Evolutionary conservation across 1,140 invertebrate species (phyloP).

Genomic region (Tetraneura akinire): DNA sequence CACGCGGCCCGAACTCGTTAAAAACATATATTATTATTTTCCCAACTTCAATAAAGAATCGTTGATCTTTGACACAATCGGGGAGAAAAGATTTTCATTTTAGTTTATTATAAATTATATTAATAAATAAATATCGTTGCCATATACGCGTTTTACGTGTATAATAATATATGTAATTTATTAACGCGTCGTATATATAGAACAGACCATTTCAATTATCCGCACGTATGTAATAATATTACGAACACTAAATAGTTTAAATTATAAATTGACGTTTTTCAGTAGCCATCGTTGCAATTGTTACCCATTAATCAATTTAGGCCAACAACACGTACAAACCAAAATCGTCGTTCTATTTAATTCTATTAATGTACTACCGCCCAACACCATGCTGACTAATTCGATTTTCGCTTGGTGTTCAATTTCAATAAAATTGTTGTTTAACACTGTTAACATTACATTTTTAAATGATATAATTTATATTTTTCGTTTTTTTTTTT

Average conservation of each 20-base stretch:
- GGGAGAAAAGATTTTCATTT: constrained; percentile 35
- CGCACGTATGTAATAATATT: neutral
- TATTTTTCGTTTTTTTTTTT: too few species aligned
- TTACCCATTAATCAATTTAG: neutral
- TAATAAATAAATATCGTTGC: too few species aligned
- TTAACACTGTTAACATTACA: neutral
- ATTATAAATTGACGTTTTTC: constrained; percentile 1
- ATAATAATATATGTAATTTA: neutral
- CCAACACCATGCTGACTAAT: neutral
- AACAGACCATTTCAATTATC: neutral
- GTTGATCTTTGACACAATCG: constrained; percentile 30
- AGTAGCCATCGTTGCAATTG: too few species aligned
- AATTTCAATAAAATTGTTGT: constrained; percentile 3
- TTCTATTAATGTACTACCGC: neutral
- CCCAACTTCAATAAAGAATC: constrained; percentile 22
- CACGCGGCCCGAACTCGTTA: constrained; percentile 49
- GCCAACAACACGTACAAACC: neutral
- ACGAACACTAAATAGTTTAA: too few species aligned
- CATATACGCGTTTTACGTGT: neutral
- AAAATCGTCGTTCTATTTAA: constrained; percentile 12
- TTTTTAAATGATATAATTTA: too few species aligned
- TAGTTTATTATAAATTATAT: too few species aligned
- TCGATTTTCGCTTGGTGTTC: neutral
- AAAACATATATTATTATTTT: constrained; percentile 50
- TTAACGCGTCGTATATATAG: neutral